Conservation (phyloP, 2,797 vertebrate genomes). For the Takifugu rubripes region DNA sequence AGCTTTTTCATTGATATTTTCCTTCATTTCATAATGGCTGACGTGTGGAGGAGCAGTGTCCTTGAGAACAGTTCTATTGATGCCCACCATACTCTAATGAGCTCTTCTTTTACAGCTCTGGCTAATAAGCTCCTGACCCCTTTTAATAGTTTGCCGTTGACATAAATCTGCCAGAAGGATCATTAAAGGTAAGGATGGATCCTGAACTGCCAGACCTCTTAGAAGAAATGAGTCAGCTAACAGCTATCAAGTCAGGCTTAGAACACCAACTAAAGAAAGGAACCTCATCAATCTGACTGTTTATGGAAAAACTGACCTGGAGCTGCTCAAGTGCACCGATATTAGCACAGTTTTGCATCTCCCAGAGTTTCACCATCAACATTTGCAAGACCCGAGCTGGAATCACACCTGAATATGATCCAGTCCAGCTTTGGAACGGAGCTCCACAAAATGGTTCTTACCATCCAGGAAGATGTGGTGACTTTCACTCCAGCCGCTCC, state of each 20-base stretch:
- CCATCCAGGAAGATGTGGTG: conserved; percentile 73
- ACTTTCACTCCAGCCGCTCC: conserved; percentile 88
- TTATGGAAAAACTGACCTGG: too few species aligned
- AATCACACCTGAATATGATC: too few species aligned
- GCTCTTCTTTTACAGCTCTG: conserved; percentile 20
- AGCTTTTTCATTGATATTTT: not conserved
- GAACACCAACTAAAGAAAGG: too few species aligned
- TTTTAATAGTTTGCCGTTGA: conserved; percentile 16
- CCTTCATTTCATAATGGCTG: not conserved
- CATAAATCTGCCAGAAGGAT: conserved; percentile 34
- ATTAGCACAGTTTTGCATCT: too few species aligned
- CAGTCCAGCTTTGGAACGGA: too few species aligned
- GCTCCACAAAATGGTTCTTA: conserved; percentile 47
- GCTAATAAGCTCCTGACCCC: conserved; percentile 16
- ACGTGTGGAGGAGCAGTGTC: conserved; percentile 6
- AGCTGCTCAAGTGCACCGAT: too few species aligned
- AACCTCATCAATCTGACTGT: too few species aligned
- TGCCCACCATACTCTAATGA: conserved; percentile 2
- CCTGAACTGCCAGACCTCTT: not conserved
- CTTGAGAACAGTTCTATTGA: conserved; percentile 5
- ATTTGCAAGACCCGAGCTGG: too few species aligned
- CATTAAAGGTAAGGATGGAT: conserved; percentile 24
- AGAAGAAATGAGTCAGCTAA: not conserved
- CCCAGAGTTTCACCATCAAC: too few species aligned
- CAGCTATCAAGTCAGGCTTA: not conserved